Evolutionary conservation across 2,797 vertebrate species (phyloP), one percentile per base, ranked within the genome.

Genomic region (Pangasius mekongensis): DNA sequence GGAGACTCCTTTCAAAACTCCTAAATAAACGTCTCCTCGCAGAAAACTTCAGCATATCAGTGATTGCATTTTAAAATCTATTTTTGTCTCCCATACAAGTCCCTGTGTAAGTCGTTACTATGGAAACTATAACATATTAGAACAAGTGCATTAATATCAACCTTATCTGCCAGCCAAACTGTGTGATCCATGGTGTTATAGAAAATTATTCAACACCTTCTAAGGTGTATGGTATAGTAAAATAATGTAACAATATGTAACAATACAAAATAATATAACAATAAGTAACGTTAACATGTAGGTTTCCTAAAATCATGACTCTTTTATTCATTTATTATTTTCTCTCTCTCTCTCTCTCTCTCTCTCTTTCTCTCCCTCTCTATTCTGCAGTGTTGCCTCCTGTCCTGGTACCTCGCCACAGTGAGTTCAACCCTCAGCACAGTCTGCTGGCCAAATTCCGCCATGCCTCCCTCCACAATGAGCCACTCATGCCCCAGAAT

Each of bases 341-440:
- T 43, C 49, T 18, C n/a, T 36, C 16, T 33, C 22, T 85, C 43
- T 86, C 20, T 52, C 36, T 39, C 30, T 52, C 52, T 54, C 24
- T 66, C 33, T 11, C 22, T 33, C 30, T 36, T 56, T n/a, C 43
- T 9, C 43, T 27, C 39, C 16, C 5, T 60, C 16, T 13, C 76
- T 16, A 89, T 89, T 5, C 91, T 92, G 90, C 91, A 99, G 99
- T 99, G 89, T 94, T 99, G 90, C 99, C 98, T 47, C 99, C 99
- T 0, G 98, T 99, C 66, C 95, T 99, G 0, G 99, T 99, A 83
- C 99, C 98, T 20, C 97, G 98, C 74, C 98, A 99, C 95, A 99
- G 98, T 0, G 99, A 99, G 93, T 99, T 98, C 91, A 99, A 99
- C 95, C 97, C 99, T 30, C 98, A 99, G 91, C 98, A 99, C 96